Percentiles rank a stretch among this genome's conserved stretches.
phyloP scores from a whole-genome alignment of 2,113 vertebrate species.

The Seriola aureovittata region DNA sequence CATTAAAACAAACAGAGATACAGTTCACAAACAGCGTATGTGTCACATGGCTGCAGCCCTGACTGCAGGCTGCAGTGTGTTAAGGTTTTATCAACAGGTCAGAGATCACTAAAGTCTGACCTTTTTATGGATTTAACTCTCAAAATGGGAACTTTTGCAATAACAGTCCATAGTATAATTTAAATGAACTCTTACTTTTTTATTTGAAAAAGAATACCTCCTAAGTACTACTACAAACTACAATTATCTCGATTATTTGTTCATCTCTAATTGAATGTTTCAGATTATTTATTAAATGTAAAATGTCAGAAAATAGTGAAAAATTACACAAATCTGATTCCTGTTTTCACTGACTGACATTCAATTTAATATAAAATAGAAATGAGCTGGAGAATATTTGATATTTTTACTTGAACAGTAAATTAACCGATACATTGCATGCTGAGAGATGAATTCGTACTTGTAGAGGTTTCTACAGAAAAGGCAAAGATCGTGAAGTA shows the following conservation, averaged over 20 bases:
- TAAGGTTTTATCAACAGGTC: too few species aligned
- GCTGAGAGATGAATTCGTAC: too few species aligned
- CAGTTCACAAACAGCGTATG: neutral
- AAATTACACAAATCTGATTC: too few species aligned
- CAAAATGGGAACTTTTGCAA: too few species aligned
- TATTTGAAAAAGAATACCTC: neutral
- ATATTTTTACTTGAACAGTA: too few species aligned
- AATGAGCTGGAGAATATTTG: too few species aligned
- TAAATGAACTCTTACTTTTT: neutral
- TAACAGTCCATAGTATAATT: neutral
- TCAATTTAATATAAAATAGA: too few species aligned
- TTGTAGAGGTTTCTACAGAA: too few species aligned
- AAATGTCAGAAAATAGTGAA: neutral
- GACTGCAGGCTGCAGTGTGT: neutral
- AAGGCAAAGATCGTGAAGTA: too few species aligned
- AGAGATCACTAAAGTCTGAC: neutral
- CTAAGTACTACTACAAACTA: neutral
- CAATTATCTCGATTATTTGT: neutral
- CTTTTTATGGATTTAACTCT: neutral
- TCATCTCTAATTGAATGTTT: neutral
- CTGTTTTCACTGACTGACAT: too few species aligned
- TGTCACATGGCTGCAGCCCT: neutral
- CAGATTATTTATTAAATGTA: neutral
- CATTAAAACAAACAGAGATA: slow-evolving; percentile 40
- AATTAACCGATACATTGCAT: too few species aligned